Conservation (phyloP, 2,797 vertebrate species). For the Falco rusticolus region DNA sequence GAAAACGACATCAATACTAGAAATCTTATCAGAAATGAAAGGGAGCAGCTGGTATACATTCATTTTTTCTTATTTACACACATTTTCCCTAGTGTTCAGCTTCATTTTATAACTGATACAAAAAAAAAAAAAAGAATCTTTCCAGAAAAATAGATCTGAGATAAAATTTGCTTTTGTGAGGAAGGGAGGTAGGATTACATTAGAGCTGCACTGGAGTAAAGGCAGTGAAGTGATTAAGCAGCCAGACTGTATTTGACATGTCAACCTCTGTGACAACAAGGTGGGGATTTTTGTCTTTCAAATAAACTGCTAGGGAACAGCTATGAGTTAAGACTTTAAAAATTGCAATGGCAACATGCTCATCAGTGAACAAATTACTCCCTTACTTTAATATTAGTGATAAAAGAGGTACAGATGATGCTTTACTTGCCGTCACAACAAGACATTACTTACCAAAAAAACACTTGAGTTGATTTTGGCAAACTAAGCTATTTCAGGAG, state of each 20-base stretch:
- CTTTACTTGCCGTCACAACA: slow-evolving; percentile 20
- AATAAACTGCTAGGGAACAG: slow-evolving; percentile 35
- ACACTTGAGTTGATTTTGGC: not conserved
- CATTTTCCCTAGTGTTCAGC: slow-evolving; percentile 30
- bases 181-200: slow-evolving; percentile 28
- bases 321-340: slow-evolving; percentile 5
- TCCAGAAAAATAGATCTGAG: slow-evolving; percentile 52
- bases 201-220: not conserved
- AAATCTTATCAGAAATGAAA: slow-evolving; percentile 51
- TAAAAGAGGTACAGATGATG: not conserved
- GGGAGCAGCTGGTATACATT: slow-evolving; percentile 56
- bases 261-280: slow-evolving; percentile 15
- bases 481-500: slow-evolving; percentile 26
- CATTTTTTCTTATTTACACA: slow-evolving; percentile 56
- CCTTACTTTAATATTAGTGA: not conserved
- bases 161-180: slow-evolving; percentile 49
- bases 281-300: not conserved
- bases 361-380: slow-evolving; percentile 17
- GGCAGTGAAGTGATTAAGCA: not conserved
- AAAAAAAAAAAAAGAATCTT: slow-evolving; percentile 50
- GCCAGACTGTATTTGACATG: not conserved
- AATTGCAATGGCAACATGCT: not conserved
- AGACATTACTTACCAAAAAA: not conserved
- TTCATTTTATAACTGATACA: slow-evolving; percentile 40
- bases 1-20: slow-evolving; percentile 35